Base-by-base conservation (phyloP, 2,888 invertebrate genomes). In the Xestia xanthographa region DNA sequence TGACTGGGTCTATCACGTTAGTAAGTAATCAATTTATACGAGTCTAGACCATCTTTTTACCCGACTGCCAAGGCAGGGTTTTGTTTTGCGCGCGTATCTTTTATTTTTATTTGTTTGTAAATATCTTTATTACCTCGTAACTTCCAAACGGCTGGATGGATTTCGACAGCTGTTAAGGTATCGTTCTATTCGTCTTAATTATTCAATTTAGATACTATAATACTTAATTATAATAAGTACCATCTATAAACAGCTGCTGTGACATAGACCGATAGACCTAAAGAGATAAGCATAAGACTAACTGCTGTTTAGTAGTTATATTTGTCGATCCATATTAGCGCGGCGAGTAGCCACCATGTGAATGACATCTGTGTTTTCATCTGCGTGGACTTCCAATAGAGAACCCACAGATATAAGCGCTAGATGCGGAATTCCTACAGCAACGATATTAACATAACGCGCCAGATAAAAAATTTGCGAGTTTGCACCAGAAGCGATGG, bases 311-410 rank as follows among this genome's bases (percentile, higher is more conserved):
- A n/a, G n/a, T n/a, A n/a, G n/a, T n/a, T n/a, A n/a, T n/a, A n/a
- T n/a, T n/a, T n/a, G n/a, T n/a, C 45, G 53, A 53, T 71, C 11
- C 8, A 26, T 34, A 3, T 26, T 17, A 34, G 20, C 5, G 20
- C 14, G 6, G 9, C 20, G 6, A 45, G 17, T 56, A 41, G n/a
- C 17, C 14, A 73, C 41, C 41, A 72, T n/a, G n/a, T 72, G 9
- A 53, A n/a, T 72, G 41, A 74, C 43, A 20, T 17, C n/a, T 11
- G 6, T 74, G 34, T 56, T 75, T 75, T 34, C 8, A 26, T 75
- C 34, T 72, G 29, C 26, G 6, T 34, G 48, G 45, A 34, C 38
- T 17, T 38, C 2, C 38, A 48, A 17, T 26, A 71, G 20, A 20
- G n/a, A 9, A 41, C 4, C 68, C n/a, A 29, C 0, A n/a, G 1